Evolutionary conservation across 2,113 vertebrate genomes (phyloP).

Genomic region (Rhabdornis inornatus): DNA sequence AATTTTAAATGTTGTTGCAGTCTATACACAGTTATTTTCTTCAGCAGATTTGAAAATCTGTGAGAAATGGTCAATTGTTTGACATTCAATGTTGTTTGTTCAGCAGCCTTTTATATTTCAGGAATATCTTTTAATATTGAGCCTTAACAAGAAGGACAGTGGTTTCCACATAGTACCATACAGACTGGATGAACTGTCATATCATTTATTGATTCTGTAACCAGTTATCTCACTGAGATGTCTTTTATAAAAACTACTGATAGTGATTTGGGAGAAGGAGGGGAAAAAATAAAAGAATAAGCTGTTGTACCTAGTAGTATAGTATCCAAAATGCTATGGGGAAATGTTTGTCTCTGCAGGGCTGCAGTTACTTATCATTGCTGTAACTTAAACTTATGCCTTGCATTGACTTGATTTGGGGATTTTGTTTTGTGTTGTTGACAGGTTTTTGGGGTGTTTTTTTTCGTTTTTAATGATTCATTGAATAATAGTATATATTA

Average conservation of each 20-base stretch:
- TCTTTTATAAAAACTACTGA: conserved; percentile 63
- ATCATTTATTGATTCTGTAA: conserved; percentile 66
- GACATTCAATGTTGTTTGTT: conserved; percentile 67
- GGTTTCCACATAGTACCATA: conserved; percentile 5
- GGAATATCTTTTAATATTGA: conserved; percentile 67
- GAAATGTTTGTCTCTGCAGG: neutral
- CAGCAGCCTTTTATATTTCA: conserved; percentile 65
- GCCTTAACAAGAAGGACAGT: conserved; percentile 60
- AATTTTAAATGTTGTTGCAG: conserved; percentile 40
- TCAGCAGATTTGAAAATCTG: conserved; percentile 41
- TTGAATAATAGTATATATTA: neutral
- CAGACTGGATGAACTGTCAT: conserved; percentile 52
- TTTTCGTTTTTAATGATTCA: neutral
- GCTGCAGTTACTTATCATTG: conserved; percentile 8
- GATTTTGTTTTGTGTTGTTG: neutral
- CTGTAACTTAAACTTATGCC: neutral
- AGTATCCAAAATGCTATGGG: neutral
- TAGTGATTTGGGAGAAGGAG: conserved; percentile 28
- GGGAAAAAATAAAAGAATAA: neutral
- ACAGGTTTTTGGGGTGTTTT: neutral
- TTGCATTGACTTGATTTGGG: neutral
- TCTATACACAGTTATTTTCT: conserved; percentile 45
- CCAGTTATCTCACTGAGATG: conserved; percentile 54
- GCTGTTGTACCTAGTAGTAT: neutral
- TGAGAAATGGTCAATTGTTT: conserved; percentile 64